Conservation (phyloP, 2,888 invertebrate species). For the Allacma fusca region DNA sequence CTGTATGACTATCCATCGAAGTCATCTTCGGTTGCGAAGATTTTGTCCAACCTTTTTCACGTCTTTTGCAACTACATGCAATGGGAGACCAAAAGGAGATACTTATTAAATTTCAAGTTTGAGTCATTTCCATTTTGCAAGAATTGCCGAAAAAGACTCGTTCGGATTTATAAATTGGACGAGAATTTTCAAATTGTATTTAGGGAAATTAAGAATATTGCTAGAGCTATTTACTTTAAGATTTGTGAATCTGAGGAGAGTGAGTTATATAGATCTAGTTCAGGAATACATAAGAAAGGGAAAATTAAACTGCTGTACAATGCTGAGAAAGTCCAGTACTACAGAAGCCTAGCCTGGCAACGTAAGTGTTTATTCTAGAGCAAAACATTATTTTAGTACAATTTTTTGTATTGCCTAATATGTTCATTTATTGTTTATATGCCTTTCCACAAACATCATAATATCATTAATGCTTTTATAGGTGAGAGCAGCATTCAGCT, state of each 20-base stretch:
- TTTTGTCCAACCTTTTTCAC: background rate
- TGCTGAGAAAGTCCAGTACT: background rate
- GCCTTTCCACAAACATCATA: too few species aligned
- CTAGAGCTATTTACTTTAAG: background rate
- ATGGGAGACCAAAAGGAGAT: background rate
- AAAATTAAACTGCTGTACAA: background rate
- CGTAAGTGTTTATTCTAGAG: background rate
- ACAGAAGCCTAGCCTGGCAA: background rate
- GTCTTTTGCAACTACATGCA: background rate
- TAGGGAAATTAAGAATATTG: background rate
- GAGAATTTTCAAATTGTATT: background rate
- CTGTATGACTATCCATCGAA: conserved; percentile 1
- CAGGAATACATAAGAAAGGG: background rate
- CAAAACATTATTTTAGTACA: too few species aligned
- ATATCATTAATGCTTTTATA: too few species aligned
- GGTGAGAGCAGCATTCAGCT: too few species aligned
- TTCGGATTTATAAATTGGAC: background rate
- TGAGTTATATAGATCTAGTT: background rate
- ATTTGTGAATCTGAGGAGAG: background rate
- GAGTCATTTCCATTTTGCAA: conserved; percentile 7
- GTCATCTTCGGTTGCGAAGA: background rate
- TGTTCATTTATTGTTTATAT: background rate
- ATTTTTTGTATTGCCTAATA: background rate
- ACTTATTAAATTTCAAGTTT: background rate
- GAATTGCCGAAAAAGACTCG: background rate